phyloP scores from a whole-genome alignment of 2,113 vertebrate species.

The Nycticebus coucang region DNA sequence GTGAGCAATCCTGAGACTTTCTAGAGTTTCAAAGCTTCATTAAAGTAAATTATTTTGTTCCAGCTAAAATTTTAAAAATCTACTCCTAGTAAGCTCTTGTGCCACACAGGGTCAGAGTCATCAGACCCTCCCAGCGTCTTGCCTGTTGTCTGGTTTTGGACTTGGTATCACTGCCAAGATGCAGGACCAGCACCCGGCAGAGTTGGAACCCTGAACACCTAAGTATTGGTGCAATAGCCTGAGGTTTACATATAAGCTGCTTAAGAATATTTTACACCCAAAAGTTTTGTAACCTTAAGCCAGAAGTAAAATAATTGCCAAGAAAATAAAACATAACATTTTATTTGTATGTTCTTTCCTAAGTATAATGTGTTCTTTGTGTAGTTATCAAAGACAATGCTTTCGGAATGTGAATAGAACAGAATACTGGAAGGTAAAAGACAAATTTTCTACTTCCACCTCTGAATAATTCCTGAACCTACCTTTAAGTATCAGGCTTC shows the following conservation, averaged over 20 bases:
- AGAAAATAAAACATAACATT: neutral
- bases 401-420: neutral
- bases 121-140: neutral
- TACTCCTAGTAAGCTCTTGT: neutral
- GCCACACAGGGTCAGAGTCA: neutral
- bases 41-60: neutral
- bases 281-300: neutral
- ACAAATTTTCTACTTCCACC: neutral
- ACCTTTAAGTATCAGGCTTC: neutral
- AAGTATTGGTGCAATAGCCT: neutral
- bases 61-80: neutral
- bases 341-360: conserved; percentile 2
- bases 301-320: neutral
- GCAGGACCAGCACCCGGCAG: neutral
- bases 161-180: neutral
- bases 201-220: neutral
- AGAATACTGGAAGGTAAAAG: neutral
- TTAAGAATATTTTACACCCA: neutral
- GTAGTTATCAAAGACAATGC: neutral
- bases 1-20: neutral
- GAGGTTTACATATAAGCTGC: neutral
- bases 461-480: neutral
- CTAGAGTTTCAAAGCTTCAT: neutral
- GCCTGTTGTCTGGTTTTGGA: neutral
- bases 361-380: neutral